Evolutionary conservation across 2,888 invertebrate species (phyloP).

Genomic region (Lumbricus terrestris): DNA sequence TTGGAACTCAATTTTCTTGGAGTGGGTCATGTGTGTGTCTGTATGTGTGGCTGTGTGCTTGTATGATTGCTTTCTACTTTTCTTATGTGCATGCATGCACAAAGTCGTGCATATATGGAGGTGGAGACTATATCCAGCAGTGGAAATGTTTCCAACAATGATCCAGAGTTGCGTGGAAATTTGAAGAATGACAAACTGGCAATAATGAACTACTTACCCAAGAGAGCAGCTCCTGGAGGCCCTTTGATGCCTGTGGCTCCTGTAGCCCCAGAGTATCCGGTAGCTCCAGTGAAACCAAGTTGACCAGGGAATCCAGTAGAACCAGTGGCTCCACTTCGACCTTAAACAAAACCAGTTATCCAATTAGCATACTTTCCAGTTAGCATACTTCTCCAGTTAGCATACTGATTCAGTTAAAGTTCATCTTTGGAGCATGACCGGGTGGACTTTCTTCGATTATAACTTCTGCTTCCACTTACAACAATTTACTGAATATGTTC

Average conservation of each 20-base stretch:
- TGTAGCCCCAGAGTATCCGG: slow-evolving; percentile 31
- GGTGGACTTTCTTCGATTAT: not conserved
- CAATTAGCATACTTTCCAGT: not conserved
- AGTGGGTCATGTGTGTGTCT: no score
- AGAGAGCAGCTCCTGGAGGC: slow-evolving; percentile 6
- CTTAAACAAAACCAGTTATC: slow-evolving; percentile 5
- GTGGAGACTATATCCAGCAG: not conserved
- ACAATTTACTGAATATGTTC: no score
- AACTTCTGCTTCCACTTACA: not conserved
- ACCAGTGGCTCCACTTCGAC: slow-evolving; percentile 20
- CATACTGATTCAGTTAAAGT: not conserved
- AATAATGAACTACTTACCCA: not conserved
- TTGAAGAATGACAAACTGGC: not conserved
- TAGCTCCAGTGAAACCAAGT: slow-evolving; percentile 22
- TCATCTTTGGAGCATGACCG: not conserved
- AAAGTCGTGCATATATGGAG: not conserved
- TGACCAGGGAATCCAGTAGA: not conserved
- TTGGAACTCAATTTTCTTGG: no score
- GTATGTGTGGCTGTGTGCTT: not conserved
- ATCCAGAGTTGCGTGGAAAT: not conserved
- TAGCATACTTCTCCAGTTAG: not conserved
- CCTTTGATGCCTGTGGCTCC: slow-evolving; percentile 25
- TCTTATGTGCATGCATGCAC: not conserved
- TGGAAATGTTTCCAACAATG: not conserved
- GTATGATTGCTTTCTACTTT: not conserved